Evolutionary conservation across 1,140 invertebrate species (phyloP).

Genomic region (Geopemphigus sp.): DNA sequence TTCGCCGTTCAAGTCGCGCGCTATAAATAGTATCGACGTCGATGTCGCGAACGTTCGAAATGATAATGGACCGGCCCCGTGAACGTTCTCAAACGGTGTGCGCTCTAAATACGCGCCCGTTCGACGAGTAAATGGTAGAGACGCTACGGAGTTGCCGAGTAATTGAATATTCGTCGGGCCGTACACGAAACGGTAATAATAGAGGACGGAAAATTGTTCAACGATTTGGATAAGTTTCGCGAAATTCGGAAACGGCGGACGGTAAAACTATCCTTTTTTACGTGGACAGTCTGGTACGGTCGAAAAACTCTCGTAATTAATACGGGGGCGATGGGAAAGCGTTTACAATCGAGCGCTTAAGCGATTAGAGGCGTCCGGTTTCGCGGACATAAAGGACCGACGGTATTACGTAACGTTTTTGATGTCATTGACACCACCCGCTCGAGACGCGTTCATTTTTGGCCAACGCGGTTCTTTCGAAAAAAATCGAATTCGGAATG

Average conservation of each 20-base stretch:
- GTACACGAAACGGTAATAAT: conserved; percentile 16
- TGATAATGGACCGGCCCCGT: too few relatives aligned
- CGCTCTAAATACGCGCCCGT: too few relatives aligned
- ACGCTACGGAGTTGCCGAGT: not conserved
- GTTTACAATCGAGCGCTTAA: conserved; percentile 1
- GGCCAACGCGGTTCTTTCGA: not conserved
- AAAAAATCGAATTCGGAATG: too few relatives aligned
- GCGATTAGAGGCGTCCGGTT: not conserved
- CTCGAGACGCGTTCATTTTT: not conserved
- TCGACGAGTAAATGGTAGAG: too few relatives aligned
- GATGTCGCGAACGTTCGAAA: too few relatives aligned
- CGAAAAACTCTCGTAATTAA: conserved; percentile 1
- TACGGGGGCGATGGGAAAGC: not conserved
- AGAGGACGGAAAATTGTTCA: not conserved
- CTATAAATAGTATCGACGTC: too few relatives aligned
- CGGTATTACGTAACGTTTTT: too few relatives aligned
- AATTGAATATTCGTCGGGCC: not conserved
- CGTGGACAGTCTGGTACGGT: not conserved
- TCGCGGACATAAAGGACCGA: not conserved
- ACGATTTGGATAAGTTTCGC: not conserved
- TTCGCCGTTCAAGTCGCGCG: too few relatives aligned
- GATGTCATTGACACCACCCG: too few relatives aligned
- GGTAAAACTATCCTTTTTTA: not conserved
- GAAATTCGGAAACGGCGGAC: not conserved
- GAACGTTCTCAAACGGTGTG: too few relatives aligned